phyloP scores from a whole-genome alignment of 2,888 invertebrate genomes.

The Ferdinandea cuprea region DNA sequence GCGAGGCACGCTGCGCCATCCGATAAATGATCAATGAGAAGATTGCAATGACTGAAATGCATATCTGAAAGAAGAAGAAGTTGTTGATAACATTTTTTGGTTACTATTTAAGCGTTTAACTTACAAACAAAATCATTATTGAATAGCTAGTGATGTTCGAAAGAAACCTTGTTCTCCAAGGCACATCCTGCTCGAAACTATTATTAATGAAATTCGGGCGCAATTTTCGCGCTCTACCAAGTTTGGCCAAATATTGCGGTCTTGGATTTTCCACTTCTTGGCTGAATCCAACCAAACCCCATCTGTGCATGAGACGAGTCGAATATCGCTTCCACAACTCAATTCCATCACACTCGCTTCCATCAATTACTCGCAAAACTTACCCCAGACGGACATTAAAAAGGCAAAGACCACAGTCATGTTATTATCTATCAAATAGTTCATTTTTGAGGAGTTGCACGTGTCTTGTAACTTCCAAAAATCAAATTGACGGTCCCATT shows the following conservation, averaged over 20 bases:
- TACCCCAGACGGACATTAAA: constrained; percentile 92
- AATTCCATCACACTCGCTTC: constrained; percentile 78
- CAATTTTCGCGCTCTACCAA: constrained; percentile 84
- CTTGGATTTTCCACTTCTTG: constrained; percentile 89
- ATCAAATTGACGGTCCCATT: constrained; percentile 89
- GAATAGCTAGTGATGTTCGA: constrained; percentile 88
- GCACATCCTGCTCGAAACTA: constrained; percentile 88
- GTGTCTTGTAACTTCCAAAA: constrained; percentile 89
- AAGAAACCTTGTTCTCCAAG: constrained; percentile 89
- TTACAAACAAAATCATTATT: constrained; percentile 84
- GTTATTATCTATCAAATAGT: constrained; percentile 92
- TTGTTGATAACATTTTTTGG: constrained; percentile 48
- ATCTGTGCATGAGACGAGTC: constrained; percentile 90
- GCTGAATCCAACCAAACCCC: constrained; percentile 91
- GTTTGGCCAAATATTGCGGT: constrained; percentile 88
- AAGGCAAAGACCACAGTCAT: constrained; percentile 90
- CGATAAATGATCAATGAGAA: constrained; percentile 91
- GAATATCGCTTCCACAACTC: constrained; percentile 93
- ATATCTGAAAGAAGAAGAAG: constrained; percentile 84
- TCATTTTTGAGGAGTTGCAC: constrained; percentile 88
- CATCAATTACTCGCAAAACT: constrained; percentile 54
- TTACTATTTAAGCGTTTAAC: constrained; percentile 38
- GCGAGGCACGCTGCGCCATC: constrained; percentile 87
- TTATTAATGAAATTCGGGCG: constrained; percentile 85
- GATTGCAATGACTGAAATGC: constrained; percentile 88